These are phyloP conservation scores for Cryptomyrus ogoouensis DNA, from an alignment of 2,113 vertebrate genomes.

Conservation along the genomic window DNA sequence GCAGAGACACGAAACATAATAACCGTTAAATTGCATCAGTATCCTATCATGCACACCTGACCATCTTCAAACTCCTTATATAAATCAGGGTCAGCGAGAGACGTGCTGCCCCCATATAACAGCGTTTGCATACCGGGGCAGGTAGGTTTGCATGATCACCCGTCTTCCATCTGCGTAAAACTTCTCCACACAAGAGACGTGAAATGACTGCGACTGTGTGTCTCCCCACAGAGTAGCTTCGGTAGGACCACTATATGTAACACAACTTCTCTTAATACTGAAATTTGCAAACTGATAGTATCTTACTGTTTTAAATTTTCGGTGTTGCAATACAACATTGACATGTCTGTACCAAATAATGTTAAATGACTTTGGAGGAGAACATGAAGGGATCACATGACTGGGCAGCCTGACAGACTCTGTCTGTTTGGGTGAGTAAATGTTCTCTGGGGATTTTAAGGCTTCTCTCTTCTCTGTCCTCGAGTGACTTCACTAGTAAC, in stretches of 20 bases:
- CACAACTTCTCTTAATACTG: not conserved
- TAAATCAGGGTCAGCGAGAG: not conserved
- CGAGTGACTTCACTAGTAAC: conserved; percentile 37
- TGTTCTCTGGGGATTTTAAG: conserved; percentile 24
- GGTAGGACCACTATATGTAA: not conserved
- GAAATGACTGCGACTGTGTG: too few species aligned
- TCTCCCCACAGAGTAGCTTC: not conserved
- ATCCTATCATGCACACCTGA: not conserved
- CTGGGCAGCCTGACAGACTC: not conserved
- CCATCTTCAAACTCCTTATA: not conserved
- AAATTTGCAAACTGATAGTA: not conserved
- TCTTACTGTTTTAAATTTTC: not conserved
- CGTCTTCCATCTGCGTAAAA: not conserved
- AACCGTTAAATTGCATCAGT: not conserved
- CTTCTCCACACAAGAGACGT: not conserved
- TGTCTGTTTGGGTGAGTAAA: conserved; percentile 8
- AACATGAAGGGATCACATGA: not conserved
- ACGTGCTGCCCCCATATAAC: not conserved
- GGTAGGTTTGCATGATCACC: not conserved
- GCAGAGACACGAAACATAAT: not conserved
- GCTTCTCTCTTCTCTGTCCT: conserved; percentile 25
- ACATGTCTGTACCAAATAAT: not conserved
- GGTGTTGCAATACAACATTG: not conserved
- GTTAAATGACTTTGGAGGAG: not conserved
- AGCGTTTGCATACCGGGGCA: not conserved